Base-by-base conservation (phyloP, 2,113 vertebrate genomes). In the Sceloporus tristichus region DNA sequence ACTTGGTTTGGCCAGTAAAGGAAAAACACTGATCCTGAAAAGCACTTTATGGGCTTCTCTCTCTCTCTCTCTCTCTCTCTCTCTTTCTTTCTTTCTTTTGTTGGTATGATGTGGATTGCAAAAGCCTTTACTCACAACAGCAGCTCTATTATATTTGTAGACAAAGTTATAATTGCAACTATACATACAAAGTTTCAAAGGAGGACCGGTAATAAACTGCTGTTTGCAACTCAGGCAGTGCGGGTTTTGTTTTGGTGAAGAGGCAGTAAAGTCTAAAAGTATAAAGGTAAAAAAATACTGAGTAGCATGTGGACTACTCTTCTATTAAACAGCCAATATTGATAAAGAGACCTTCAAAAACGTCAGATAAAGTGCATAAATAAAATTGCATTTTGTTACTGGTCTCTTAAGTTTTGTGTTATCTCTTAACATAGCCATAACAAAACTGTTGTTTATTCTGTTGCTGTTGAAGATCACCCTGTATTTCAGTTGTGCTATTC, bases 11-110 rank as follows among this genome's bases (percentile, higher is more conserved):
- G 91, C 40, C n/a, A 87, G 9, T 91, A 85, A 85, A 83, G 79
- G 38, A 86, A 84, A 91, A 93, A 79, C 88, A 87, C 53, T 88
- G 92, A 85, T 48, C 82, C 75, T 90, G 71, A 73, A n/a, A 94
- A 95, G 92, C 93, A 95, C 90, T 95, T 95, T 94, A 91, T 91
- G 68, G 54, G 40, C 25, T 59, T 79, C 0, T 11, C 54, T 82
- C 19, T 83, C 19, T 48, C 4, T 34, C 34, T 79, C 0, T 11
- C 54, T 82, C 19, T 83, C 16, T 48, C 48, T 48, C 48, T 48
- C 4, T 48, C 4, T 34, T 34, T 34, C 34, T 34, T 34, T 34
- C 34, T 34, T 34, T 34, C 34, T 34, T 34, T 34, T 34, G 34
- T 34, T 42, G 68, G 11, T 11, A 71, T 82, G 83, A 40, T 87